Percentiles rank a stretch among this genome's conserved stretches.
These are phyloP conservation scores for Nineta flava DNA, from an alignment of 2,888 invertebrate species.

Conservation along the genomic window DNA sequence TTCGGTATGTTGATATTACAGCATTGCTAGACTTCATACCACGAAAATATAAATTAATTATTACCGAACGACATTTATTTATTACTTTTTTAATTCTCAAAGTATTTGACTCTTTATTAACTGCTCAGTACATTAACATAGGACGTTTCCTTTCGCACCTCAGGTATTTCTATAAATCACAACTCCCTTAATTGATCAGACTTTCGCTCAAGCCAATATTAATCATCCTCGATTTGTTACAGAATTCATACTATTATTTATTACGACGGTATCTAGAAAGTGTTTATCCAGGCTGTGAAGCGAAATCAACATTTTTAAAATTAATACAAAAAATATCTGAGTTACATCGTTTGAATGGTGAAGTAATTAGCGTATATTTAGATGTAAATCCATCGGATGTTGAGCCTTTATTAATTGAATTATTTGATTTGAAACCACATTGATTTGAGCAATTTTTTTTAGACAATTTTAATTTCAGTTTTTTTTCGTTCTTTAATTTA, in stretches of 20 bases:
- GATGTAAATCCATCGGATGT: slow-evolving; percentile 85
- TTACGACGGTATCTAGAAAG: slow-evolving; percentile 71
- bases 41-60: too few relatives aligned
- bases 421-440: slow-evolving; percentile 74
- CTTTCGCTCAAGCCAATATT: background rate
- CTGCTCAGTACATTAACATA: too few relatives aligned
- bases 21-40: too few relatives aligned
- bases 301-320: slow-evolving; percentile 71
- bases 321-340: slow-evolving; percentile 85
- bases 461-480: too few relatives aligned
- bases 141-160: too few relatives aligned
- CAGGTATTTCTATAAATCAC: too few relatives aligned
- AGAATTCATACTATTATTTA: slow-evolving; percentile 83
- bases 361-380: slow-evolving; percentile 80
- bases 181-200: too few relatives aligned
- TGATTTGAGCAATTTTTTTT: slow-evolving; percentile 13
- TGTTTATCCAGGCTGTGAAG: slow-evolving; percentile 71
- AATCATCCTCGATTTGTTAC: slow-evolving; percentile 11
- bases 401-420: slow-evolving; percentile 85
- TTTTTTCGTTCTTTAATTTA: too few relatives aligned
- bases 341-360: slow-evolving; percentile 73
- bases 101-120: too few relatives aligned
- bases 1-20: too few relatives aligned
- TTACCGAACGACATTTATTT: too few relatives aligned
- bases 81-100: too few relatives aligned